These are phyloP conservation scores for Trichomycterus rosablanca DNA, from an alignment of 2,113 vertebrate genomes.

Conservation along the genomic window DNA sequence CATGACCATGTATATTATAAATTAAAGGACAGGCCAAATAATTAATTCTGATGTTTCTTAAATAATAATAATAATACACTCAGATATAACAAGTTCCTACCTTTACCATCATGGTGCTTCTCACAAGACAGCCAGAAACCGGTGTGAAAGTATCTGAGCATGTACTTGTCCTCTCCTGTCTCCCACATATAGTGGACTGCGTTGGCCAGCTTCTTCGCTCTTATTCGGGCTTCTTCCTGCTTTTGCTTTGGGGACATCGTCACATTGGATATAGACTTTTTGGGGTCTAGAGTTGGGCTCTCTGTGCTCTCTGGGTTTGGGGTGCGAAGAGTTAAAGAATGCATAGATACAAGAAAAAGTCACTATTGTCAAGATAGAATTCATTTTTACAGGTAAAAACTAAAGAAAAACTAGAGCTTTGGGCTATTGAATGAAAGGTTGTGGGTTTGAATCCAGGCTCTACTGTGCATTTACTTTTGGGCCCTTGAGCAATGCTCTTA, in stretches of 20 bases:
- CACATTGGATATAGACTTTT: constrained; percentile 43
- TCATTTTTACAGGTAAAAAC: too few species aligned
- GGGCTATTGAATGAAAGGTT: too few species aligned
- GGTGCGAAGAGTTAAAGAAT: background rate
- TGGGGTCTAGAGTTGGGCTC: constrained; percentile 56
- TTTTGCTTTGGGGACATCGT: constrained; percentile 57
- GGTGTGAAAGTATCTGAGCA: constrained; percentile 77
- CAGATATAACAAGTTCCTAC: too few species aligned
- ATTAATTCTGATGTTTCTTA: too few species aligned
- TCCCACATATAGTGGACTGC: constrained; percentile 79
- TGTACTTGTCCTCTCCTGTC: constrained; percentile 79
- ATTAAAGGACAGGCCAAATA: too few species aligned
- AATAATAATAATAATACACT: too few species aligned
- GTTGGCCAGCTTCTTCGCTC: constrained; percentile 62
- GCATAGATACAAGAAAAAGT: background rate
- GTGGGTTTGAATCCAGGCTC: too few species aligned
- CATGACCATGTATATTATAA: too few species aligned
- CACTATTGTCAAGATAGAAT: too few species aligned
- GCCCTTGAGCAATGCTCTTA: too few species aligned
- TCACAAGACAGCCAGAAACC: constrained; percentile 81
- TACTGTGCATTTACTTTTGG: too few species aligned
- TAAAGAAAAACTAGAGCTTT: too few species aligned
- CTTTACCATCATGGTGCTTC: constrained; percentile 68
- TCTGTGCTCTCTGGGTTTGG: constrained; percentile 48
- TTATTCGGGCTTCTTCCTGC: constrained; percentile 55